Evolutionary conservation across 2,797 vertebrate species (phyloP).

Genomic region (Carduelis carduelis): DNA sequence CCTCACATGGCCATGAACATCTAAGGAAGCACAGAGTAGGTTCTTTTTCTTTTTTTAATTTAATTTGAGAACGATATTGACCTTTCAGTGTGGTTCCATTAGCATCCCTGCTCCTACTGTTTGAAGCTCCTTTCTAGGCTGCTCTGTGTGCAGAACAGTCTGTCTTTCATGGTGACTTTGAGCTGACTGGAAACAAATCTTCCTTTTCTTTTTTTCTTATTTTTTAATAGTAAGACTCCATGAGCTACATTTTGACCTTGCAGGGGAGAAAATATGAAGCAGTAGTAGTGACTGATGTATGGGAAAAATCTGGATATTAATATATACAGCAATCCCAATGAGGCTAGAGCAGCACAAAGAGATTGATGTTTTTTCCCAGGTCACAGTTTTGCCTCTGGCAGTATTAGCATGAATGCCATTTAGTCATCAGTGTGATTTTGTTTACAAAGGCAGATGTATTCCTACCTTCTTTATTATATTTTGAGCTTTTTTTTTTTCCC

Average conservation of each 20-base stretch:
- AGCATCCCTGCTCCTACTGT: background rate
- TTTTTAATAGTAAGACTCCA: background rate
- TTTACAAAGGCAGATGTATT: background rate
- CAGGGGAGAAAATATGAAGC: background rate
- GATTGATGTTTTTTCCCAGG: slow-evolving; percentile 18
- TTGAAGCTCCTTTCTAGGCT: background rate
- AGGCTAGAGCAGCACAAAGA: background rate
- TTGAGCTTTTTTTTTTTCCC: background rate
- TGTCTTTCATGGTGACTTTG: background rate
- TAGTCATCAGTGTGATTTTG: background rate
- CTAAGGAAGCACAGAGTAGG: background rate
- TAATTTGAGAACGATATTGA: background rate
- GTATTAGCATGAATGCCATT: background rate
- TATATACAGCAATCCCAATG: background rate
- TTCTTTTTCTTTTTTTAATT: background rate
- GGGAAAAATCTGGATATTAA: background rate
- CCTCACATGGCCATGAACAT: rapidly evolving
- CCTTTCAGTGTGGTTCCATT: background rate
- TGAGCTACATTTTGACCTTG: slow-evolving; percentile 3
- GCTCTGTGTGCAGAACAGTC: background rate
- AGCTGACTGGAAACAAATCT: background rate
- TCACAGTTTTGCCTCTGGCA: slow-evolving; percentile 1
- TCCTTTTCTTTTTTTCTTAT: background rate
- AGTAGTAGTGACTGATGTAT: background rate
- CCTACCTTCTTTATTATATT: background rate